Base-by-base conservation (phyloP, 2,113 vertebrate species). In the Beaufortia kweichowensis region DNA sequence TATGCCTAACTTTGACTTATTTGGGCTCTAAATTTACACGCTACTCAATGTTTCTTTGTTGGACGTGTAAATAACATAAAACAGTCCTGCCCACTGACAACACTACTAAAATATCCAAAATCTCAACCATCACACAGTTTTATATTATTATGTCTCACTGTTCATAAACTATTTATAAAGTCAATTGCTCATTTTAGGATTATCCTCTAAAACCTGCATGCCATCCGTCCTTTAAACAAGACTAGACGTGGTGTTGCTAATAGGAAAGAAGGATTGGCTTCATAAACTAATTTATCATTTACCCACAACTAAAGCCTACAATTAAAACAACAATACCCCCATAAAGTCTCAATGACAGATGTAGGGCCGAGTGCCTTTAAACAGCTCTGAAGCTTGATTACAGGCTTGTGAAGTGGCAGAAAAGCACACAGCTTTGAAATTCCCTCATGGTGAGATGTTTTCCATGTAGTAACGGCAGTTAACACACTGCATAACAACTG, bases 381-480 rank as follows among this genome's bases (percentile, higher is more conserved):
- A 81, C 71, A 35, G 50, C 71, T 74, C 63, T 68, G 6, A 66
- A 39, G 59, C 84, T 46, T 90, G 89, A 89, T 91, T 85, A 89
- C 82, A 91, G 88, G 84, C 83, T 84, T 84, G 81, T 60, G 11
- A 79, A 56, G 21, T 39, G 50, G 64, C 67, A 76, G 86, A 80
- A 86, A 87, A 91, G 83, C 88, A 56, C 62, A 77, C 79, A 48
- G 86, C 84, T 85, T 88, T 91, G 84, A 90, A 89, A 90, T 90
- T 86, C 88, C 63, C 63, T 82, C 81, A 89, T 87, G 89, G 89
- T 84, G 84, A 83, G 83, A 86, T 89, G 87, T 90, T 87, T 90
- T 89, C 89, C 86, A 73, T 91, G 86, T 90, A 81, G 87, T 91
- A 89, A 88, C 88, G 84, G 80, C 79, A 89, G 86, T 88, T 90